phyloP scores from a whole-genome alignment of 2,797 vertebrate genomes.

The Pitangus sulphuratus region DNA sequence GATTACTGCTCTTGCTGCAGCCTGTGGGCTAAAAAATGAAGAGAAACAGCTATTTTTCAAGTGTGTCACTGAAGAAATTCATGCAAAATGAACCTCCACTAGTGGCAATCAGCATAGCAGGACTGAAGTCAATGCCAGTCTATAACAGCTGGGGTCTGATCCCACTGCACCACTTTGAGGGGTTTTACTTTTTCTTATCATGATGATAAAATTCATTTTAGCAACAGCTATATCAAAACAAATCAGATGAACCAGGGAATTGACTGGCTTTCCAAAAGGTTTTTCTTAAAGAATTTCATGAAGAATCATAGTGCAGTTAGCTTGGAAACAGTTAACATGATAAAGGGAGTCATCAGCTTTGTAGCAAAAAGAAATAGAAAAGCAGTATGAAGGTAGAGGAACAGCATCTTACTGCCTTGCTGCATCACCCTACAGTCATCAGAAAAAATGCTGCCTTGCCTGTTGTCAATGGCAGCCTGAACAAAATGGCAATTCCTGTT shows the following conservation, averaged over 20 bases:
- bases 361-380: background rate
- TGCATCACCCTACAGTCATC: background rate
- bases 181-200: background rate
- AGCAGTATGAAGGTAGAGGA: background rate
- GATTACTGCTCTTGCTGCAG: background rate
- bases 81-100: background rate
- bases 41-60: background rate
- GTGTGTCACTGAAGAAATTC: background rate
- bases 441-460: background rate
- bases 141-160: background rate
- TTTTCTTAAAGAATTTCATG: background rate
- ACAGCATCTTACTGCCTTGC: background rate
- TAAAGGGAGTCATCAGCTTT: background rate
- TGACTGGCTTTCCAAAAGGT: background rate
- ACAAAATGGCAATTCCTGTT: background rate
- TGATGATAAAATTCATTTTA: background rate
- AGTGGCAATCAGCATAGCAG: background rate
- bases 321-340: constrained; percentile 18
- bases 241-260: background rate
- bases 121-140: background rate
- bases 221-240: background rate
- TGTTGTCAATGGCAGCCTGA: background rate
- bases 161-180: background rate
- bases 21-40: background rate
- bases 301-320: background rate